Evolutionary conservation across 2,888 invertebrate genomes (phyloP).

Genomic region (Phoenoteleia sp.): DNA sequence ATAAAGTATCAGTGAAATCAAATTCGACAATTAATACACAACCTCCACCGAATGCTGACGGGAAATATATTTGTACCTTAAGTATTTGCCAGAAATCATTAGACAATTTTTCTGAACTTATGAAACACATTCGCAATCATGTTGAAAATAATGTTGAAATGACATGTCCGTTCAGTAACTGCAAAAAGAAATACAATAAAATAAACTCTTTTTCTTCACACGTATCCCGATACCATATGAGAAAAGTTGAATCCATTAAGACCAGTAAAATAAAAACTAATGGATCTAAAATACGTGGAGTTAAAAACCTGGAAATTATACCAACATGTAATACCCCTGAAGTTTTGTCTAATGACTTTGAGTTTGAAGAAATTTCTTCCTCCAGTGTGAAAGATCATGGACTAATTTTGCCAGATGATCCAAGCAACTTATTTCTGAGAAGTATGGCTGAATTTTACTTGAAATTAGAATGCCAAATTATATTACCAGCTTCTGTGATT

Average conservation of each 20-base stretch:
- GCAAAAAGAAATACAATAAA: neutral
- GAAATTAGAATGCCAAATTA: neutral
- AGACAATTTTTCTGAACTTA: neutral
- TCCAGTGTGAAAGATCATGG: neutral
- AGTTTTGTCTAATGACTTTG: neutral
- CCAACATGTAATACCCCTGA: neutral
- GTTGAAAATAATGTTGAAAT: neutral
- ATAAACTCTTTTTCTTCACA: neutral
- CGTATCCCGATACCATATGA: neutral
- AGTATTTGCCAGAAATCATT: neutral
- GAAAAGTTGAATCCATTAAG: neutral
- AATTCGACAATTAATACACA: no score
- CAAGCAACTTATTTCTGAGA: neutral
- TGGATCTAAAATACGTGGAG: no score
- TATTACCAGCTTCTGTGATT: neutral
- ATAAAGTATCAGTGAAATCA: conserved; percentile 5
- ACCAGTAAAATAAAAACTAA: neutral
- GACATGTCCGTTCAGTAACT: neutral
- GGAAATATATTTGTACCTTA: neutral
- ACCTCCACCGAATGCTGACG: no score
- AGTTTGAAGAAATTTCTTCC: neutral
- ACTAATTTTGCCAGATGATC: neutral
- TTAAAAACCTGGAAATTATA: neutral
- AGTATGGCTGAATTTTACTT: neutral
- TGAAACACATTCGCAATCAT: neutral